Evolutionary conservation across 2,888 invertebrate species (phyloP).

Genomic region (Nomada ferruginata): DNA sequence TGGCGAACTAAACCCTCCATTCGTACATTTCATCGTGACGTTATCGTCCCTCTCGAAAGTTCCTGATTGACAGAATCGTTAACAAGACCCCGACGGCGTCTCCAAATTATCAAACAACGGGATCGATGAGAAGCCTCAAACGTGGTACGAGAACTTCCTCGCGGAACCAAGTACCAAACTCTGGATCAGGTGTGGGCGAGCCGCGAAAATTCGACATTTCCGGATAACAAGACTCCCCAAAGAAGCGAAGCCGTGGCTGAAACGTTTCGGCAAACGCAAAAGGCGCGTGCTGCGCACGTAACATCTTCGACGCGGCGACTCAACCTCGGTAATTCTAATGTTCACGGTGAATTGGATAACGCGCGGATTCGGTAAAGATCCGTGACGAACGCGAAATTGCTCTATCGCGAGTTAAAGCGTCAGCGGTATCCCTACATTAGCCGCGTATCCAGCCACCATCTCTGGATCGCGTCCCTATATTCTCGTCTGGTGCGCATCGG

Average conservation of each 20-base stretch:
- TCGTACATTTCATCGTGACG: background rate
- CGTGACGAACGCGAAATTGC: conserved; percentile 62
- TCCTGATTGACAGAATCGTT: background rate
- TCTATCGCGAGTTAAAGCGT: conserved; percentile 59
- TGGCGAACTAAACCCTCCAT: background rate
- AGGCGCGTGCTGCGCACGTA: conserved; percentile 1
- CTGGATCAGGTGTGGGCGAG: too few relatives aligned
- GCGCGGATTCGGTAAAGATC: conserved; percentile 45
- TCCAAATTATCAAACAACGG: background rate
- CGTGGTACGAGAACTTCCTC: background rate
- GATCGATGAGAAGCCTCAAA: background rate
- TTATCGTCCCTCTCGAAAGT: background rate
- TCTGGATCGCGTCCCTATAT: conserved; percentile 43
- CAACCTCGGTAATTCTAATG: conserved; percentile 50
- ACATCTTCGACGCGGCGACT: background rate
- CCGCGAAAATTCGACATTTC: background rate
- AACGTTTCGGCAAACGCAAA: background rate
- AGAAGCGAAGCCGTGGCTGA: background rate
- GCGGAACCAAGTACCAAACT: background rate
- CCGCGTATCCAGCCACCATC: conserved; percentile 50
- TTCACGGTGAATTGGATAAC: conserved; percentile 49
- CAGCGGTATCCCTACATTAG: conserved; percentile 59
- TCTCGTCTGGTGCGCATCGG: conserved; percentile 41
- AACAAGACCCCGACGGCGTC: background rate
- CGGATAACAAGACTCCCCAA: background rate